Evolutionary conservation across 2,888 invertebrate genomes (phyloP).

Genomic region (Cenopis cana): DNA sequence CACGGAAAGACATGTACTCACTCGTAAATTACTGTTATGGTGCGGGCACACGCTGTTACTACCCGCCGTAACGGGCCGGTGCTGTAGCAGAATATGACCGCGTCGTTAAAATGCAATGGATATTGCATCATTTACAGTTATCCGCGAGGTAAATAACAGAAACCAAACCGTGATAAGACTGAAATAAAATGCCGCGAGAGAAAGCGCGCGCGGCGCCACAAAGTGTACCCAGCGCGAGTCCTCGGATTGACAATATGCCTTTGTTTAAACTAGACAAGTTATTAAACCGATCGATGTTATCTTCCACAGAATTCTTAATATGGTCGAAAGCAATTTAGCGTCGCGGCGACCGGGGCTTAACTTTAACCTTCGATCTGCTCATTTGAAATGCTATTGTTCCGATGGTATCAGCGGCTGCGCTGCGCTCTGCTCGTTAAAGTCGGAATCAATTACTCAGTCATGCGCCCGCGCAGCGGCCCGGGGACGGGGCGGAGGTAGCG

Average conservation of each 20-base stretch:
- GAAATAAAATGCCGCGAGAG: constrained; percentile 17
- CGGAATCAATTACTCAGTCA: constrained; percentile 45
- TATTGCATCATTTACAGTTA: constrained; percentile 25
- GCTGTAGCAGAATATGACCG: constrained; percentile 28
- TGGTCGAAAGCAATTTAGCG: constrained; percentile 40
- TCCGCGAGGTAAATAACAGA: constrained; percentile 12
- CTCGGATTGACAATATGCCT: constrained; percentile 36
- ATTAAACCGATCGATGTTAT: constrained; percentile 40
- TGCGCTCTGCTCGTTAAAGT: constrained; percentile 40
- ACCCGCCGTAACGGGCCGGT: constrained; percentile 22
- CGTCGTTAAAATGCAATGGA: constrained; percentile 19
- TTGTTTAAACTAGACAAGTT: constrained; percentile 43
- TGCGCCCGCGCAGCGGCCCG: constrained; percentile 48
- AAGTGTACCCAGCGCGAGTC: constrained; percentile 10
- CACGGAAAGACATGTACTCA: constrained; percentile 8
- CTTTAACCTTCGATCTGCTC: constrained; percentile 41
- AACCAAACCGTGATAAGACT: constrained; percentile 5
- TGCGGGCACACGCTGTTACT: constrained; percentile 25
- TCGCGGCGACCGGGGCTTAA: constrained; percentile 30
- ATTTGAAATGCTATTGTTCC: constrained; percentile 42
- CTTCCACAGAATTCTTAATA: constrained; percentile 39
- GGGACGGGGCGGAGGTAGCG: not conserved
- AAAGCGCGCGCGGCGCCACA: constrained; percentile 22
- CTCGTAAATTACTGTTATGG: constrained; percentile 27
- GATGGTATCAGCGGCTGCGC: constrained; percentile 38